phyloP scores from a whole-genome alignment of 2,113 vertebrate genomes.

The Cromileptes altivelis region DNA sequence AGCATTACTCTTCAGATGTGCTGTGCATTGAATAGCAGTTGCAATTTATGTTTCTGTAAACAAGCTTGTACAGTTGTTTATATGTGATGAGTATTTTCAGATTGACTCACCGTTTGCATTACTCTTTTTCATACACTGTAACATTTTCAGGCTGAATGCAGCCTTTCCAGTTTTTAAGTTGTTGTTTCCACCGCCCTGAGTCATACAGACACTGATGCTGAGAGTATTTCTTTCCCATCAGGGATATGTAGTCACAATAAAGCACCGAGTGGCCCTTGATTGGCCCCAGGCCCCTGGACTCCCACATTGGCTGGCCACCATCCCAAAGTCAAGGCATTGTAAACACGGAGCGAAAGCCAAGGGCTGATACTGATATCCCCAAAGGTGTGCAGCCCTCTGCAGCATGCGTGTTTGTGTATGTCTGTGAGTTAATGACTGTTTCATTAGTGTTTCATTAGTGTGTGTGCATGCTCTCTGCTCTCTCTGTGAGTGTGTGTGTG shows the following conservation, averaged over 20 bases:
- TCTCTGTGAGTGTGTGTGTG: constrained; percentile 25
- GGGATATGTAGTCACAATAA: constrained; percentile 61
- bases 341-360: constrained; percentile 74
- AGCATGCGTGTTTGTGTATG: constrained; percentile 75
- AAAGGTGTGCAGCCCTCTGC: constrained; percentile 66
- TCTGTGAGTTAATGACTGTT: constrained; percentile 70
- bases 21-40: neutral
- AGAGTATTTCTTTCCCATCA: constrained; percentile 30
- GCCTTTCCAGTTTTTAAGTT: neutral
- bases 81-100: neutral
- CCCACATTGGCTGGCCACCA: constrained; percentile 51
- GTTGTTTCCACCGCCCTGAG: neutral
- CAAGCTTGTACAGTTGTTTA: constrained; percentile 8
- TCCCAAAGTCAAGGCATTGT: constrained; percentile 70
- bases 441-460: constrained; percentile 68
- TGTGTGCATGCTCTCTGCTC: constrained; percentile 39
- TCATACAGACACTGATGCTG: neutral
- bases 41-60: neutral
- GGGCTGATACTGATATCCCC: constrained; percentile 78
- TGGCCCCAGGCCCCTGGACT: constrained; percentile 40
- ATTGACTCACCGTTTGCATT: neutral
- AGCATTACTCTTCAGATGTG: neutral
- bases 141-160: neutral
- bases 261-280: constrained; percentile 43
- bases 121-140: neutral